A percentile compares a stretch with the other conserved stretches of the same genome.
These are phyloP conservation scores for Nesidiocoris tenuis DNA, from an alignment of 2,888 invertebrate genomes.

Conservation along the genomic window DNA sequence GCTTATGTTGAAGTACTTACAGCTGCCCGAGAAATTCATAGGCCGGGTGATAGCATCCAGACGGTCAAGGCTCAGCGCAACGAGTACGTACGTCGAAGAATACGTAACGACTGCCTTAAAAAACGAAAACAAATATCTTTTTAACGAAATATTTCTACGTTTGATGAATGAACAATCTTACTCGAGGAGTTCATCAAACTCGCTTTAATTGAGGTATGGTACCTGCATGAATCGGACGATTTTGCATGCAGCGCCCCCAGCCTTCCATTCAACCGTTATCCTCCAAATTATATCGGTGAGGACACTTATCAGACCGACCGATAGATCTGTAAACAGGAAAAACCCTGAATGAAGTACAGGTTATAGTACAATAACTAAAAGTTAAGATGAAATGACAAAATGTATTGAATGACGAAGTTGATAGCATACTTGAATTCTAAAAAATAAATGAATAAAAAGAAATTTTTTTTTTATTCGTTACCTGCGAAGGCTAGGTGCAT, in stretches of 20 bases:
- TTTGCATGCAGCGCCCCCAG: slow-evolving; percentile 86
- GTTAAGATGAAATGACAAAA: too few relatives aligned
- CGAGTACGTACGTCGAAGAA: slow-evolving; percentile 88
- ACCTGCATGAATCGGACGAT: slow-evolving; percentile 79
- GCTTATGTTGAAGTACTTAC: slow-evolving; percentile 63
- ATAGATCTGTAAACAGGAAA: slow-evolving; percentile 72
- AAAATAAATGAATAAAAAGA: too few relatives aligned
- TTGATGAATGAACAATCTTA: too few relatives aligned
- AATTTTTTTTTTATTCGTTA: slow-evolving; percentile 53
- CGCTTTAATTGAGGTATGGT: too few relatives aligned
- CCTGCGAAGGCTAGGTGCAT: slow-evolving; percentile 90
- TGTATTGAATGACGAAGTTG: too few relatives aligned
- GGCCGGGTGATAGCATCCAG: slow-evolving; percentile 93
- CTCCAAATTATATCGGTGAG: slow-evolving; percentile 87
- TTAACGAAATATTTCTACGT: neutral
- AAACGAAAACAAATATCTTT: too few relatives aligned
- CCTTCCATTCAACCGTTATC: slow-evolving; percentile 84
- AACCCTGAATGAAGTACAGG: too few relatives aligned
- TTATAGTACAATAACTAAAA: too few relatives aligned
- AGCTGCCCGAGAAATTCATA: slow-evolving; percentile 92
- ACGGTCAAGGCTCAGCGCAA: slow-evolving; percentile 87
- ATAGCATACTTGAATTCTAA: too few relatives aligned
- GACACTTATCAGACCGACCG: slow-evolving; percentile 84
- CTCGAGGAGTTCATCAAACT: too few relatives aligned
- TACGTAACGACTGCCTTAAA: slow-evolving; percentile 87